phyloP scores from a whole-genome alignment of 2,888 invertebrate species.

The Cantharis rustica region DNA sequence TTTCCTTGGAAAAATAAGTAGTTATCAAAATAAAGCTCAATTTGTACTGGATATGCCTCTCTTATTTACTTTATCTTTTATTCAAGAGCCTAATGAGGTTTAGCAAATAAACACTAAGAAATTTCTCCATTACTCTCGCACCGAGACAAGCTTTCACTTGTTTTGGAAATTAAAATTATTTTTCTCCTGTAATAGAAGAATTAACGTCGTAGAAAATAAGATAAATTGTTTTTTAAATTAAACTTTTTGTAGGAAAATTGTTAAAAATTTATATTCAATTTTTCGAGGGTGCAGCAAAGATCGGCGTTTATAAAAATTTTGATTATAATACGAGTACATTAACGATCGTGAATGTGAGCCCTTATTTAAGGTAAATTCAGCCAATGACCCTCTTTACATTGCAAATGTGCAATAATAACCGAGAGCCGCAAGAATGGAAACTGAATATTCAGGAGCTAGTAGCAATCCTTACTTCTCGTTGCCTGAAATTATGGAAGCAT shows the following conservation, averaged over 20 bases:
- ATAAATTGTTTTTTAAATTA: not conserved
- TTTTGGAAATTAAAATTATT: not conserved
- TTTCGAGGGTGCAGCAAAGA: not conserved
- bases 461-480: conserved; percentile 19
- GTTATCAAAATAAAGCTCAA: not conserved
- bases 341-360: conserved; percentile 40
- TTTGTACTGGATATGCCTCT: not conserved
- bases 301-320: not conserved
- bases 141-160: not conserved
- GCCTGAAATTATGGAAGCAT: conserved; percentile 11
- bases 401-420: conserved; percentile 49
- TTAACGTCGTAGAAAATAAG: not conserved
- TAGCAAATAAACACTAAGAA: not conserved
- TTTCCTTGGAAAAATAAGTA: not conserved
- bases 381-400: conserved; percentile 51
- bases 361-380: conserved; percentile 48
- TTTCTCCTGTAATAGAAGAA: not conserved
- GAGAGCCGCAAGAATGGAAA: conserved; percentile 41
- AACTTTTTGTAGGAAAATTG: not conserved
- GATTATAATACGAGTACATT: conserved; percentile 8
- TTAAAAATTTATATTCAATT: not conserved
- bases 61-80: not conserved
- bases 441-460: conserved; percentile 31
- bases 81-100: not conserved
- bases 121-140: not conserved